Evolutionary conservation across 2,797 vertebrate species (phyloP).

Genomic region (Paratrypauchen microcephalus): DNA sequence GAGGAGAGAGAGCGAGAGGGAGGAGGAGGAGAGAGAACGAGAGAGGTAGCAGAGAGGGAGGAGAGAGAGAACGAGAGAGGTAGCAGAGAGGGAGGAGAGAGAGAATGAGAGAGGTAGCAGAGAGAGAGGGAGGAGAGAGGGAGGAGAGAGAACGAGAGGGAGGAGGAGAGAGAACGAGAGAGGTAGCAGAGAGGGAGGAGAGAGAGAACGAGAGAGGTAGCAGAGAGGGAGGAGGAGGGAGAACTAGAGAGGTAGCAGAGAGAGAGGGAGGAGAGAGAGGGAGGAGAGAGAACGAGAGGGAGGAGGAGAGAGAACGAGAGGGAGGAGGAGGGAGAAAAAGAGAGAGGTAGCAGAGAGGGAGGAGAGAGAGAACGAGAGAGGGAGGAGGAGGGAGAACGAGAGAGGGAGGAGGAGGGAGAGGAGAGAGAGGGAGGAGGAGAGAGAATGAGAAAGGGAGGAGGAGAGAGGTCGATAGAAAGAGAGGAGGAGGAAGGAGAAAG

Average conservation of each 20-base stretch:
- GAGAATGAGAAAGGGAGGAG: conserved; percentile 40
- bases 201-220: neutral
- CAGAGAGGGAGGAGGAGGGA: neutral
- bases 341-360: conserved; percentile 51
- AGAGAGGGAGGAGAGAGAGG: too few species aligned
- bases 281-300: too few species aligned
- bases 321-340: conserved; percentile 24
- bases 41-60: too few species aligned
- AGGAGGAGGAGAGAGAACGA: too few species aligned
- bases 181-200: neutral
- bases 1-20: too few species aligned
- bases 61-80: too few species aligned
- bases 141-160: too few species aligned
- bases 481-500: neutral
- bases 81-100: too few species aligned
- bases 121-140: too few species aligned
- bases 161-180: neutral
- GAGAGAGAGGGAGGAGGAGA: conserved; percentile 39
- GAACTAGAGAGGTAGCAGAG: neutral
- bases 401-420: conserved; percentile 29
- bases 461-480: too few species aligned
- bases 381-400: neutral
- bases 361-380: too few species aligned
- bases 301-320: conserved; percentile 7
- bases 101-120: too few species aligned